phyloP scores from a whole-genome alignment of 1,140 invertebrate species.

The Scaptomyza montana region DNA sequence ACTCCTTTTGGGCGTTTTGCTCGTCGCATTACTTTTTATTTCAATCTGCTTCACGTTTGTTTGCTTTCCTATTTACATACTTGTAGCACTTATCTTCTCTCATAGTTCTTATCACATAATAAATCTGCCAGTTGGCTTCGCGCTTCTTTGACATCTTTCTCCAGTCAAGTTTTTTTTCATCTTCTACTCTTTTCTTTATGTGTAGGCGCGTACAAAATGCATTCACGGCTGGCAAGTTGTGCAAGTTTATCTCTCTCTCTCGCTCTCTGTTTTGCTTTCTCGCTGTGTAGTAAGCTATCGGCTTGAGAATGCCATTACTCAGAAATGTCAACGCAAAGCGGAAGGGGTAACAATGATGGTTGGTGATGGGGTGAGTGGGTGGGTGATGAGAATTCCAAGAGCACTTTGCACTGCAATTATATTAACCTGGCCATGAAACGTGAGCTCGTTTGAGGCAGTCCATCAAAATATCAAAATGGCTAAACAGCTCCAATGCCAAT shows the following conservation, averaged over 20 bases:
- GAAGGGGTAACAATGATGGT: not conserved
- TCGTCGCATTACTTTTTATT: not conserved
- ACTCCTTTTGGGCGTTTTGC: too few species aligned
- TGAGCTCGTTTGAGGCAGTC: constrained; percentile 63
- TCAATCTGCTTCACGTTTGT: not conserved
- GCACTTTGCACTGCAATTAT: constrained; percentile 41
- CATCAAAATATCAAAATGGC: constrained; percentile 61
- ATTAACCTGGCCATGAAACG: constrained; percentile 67
- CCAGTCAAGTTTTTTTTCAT: not conserved
- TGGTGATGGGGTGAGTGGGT: not conserved
- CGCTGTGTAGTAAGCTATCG: constrained; percentile 52
- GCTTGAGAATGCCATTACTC: constrained; percentile 66
- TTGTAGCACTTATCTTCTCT: not conserved
- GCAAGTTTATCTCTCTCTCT: constrained; percentile 17
- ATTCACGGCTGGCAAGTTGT: constrained; percentile 40
- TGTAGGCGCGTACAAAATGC: constrained; percentile 45
- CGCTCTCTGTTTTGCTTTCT: constrained; percentile 2
- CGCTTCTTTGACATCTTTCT: not conserved
- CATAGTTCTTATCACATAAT: not conserved
- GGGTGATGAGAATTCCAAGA: not conserved
- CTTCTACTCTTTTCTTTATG: too few species aligned
- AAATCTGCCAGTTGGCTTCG: constrained; percentile 1
- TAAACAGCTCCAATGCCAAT: constrained; percentile 34
- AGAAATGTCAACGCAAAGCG: constrained; percentile 61
- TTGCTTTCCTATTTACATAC: not conserved